A percentile compares a stretch with the other conserved stretches of the same genome.
These are phyloP conservation scores for Synanthedon vespiformis DNA, from an alignment of 2,888 invertebrate genomes.

Conservation along the genomic window DNA sequence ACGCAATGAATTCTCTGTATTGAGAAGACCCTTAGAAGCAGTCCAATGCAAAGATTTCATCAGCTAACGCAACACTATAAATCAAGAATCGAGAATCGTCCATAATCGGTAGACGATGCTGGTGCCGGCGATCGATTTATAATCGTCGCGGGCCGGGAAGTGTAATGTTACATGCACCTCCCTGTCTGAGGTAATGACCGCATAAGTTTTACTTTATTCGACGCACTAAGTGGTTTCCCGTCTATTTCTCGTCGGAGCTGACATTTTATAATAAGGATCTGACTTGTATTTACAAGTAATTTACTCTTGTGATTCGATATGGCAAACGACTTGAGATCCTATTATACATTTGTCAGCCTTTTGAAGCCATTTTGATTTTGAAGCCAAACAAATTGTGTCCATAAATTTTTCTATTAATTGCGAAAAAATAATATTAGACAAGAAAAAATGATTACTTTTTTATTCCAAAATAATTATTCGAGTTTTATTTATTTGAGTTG, in stretches of 20 bases:
- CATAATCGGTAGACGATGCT: conserved; percentile 39
- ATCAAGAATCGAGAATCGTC: conserved; percentile 47
- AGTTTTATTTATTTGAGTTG: too few relatives aligned
- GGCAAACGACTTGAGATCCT: too few relatives aligned
- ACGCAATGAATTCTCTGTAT: too few relatives aligned
- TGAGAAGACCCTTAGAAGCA: not conserved
- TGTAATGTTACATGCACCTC: conserved; percentile 15
- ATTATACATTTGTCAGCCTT: too few relatives aligned
- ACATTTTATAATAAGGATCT: not conserved
- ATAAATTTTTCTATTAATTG: too few relatives aligned
- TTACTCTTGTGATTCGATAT: too few relatives aligned
- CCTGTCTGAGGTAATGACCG: conserved; percentile 1
- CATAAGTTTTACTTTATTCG: conserved; percentile 8
- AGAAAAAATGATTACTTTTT: too few relatives aligned
- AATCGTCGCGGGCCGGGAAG: conserved; percentile 27
- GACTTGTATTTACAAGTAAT: too few relatives aligned
- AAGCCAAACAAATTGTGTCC: too few relatives aligned
- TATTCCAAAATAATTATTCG: too few relatives aligned
- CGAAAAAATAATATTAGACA: too few relatives aligned
- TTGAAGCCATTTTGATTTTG: too few relatives aligned
- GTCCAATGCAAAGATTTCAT: not conserved
- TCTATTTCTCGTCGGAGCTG: not conserved
- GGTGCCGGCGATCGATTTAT: conserved; percentile 37
- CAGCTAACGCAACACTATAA: conserved; percentile 13
- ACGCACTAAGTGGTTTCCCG: not conserved